phyloP scores from a whole-genome alignment of 2,797 vertebrate genomes.

The Carduelis carduelis region DNA sequence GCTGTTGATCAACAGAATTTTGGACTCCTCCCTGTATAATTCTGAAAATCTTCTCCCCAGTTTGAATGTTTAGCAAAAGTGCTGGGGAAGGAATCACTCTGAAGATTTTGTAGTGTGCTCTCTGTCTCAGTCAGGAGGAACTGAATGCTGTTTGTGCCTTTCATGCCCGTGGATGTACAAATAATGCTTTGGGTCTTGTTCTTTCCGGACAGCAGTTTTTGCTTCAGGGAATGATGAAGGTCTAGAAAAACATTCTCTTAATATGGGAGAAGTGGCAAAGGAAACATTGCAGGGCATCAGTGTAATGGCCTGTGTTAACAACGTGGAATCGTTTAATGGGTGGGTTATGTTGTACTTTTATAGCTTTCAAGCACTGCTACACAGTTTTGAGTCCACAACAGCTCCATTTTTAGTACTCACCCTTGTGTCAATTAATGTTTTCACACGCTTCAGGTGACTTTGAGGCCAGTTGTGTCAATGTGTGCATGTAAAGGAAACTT shows the following conservation, averaged over 20 bases:
- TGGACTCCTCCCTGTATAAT: neutral
- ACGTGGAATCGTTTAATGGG: neutral
- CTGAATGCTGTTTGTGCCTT: neutral
- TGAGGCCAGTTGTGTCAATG: neutral
- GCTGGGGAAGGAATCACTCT: neutral
- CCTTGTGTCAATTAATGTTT: neutral
- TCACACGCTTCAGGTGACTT: neutral
- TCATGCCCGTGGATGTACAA: neutral
- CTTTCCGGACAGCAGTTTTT: slow-evolving; percentile 10
- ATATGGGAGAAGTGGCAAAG: neutral
- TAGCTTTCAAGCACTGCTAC: neutral
- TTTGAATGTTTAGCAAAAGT: neutral
- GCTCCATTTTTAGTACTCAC: neutral
- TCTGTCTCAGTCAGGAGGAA: neutral
- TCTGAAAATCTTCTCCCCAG: neutral
- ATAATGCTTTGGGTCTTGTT: neutral
- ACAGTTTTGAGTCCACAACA: neutral
- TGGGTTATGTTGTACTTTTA: neutral
- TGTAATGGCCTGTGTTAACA: neutral
- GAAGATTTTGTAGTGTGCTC: neutral
- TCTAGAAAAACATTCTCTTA: neutral
- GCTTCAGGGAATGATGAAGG: neutral
- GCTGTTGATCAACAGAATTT: neutral
- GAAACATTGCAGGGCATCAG: neutral
- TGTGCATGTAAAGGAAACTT: neutral